These are phyloP conservation scores for Mesopsocus fuscifrons DNA, from an alignment of 2,888 invertebrate genomes.

Conservation along the genomic window DNA sequence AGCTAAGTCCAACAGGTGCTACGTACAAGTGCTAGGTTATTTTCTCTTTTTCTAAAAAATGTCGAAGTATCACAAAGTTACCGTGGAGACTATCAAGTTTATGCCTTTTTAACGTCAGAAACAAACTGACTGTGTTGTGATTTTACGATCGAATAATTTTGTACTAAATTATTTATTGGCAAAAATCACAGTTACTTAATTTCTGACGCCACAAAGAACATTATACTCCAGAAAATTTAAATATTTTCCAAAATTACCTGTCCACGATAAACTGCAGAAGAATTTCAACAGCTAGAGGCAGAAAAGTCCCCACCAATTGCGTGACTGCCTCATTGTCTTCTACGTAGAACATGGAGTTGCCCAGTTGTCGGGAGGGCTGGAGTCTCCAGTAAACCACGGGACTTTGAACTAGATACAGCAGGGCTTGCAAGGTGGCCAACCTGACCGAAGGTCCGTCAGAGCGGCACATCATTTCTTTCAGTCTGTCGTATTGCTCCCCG, in stretches of 20 bases:
- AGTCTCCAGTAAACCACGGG: conserved; percentile 23
- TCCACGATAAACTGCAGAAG: conserved; percentile 29
- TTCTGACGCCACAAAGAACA: no score
- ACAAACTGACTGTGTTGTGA: no score
- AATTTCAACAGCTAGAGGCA: conserved; percentile 32
- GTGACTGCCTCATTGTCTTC: conserved; percentile 16
- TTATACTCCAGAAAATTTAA: no score
- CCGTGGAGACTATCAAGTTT: no score
- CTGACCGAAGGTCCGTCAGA: neutral
- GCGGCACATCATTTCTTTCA: neutral
- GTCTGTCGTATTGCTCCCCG: neutral
- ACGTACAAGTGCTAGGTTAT: no score
- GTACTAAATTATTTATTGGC: no score
- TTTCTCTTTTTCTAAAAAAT: no score
- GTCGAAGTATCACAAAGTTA: no score
- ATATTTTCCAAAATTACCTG: conserved; percentile 14
- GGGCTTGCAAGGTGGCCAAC: conserved; percentile 42
- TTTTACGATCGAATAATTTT: no score
- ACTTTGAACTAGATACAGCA: conserved; percentile 44
- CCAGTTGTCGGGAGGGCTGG: neutral
- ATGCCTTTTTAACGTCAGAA: no score
- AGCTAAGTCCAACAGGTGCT: no score
- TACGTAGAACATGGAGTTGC: neutral
- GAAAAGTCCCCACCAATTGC: conserved; percentile 31
- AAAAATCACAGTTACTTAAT: no score